Percentiles rank a stretch among this genome's conserved stretches.
Conservation (phyloP, 1,140 invertebrate genomes). For the Drosophila albomicans region DNA sequence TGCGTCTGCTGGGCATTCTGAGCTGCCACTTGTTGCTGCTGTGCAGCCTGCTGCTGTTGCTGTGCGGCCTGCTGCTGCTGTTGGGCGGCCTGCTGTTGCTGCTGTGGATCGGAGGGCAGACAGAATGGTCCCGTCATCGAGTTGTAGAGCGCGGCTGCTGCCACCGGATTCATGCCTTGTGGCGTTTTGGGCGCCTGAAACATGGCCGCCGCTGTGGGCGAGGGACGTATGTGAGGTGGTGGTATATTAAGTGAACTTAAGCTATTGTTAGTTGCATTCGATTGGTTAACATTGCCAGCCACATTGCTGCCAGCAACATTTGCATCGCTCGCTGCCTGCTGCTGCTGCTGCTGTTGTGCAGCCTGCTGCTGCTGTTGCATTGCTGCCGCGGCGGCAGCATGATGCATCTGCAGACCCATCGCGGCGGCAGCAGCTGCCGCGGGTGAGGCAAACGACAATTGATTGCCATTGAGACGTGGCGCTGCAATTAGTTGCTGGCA, state of each 20-base stretch:
- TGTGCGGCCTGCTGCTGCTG: constrained; percentile 75
- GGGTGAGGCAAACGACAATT: constrained; percentile 79
- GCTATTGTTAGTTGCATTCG: constrained; percentile 80
- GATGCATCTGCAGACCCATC: constrained; percentile 83
- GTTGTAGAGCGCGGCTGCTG: constrained; percentile 88
- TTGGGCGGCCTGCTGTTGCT: constrained; percentile 62
- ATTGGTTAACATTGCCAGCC: constrained; percentile 58
- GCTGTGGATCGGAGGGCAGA: constrained; percentile 85
- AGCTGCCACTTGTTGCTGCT: constrained; percentile 83
- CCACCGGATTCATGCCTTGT: constrained; percentile 88
- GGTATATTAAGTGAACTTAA: constrained; percentile 86
- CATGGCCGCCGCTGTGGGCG: constrained; percentile 89
- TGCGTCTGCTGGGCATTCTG: constrained; percentile 86
- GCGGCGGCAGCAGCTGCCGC: constrained; percentile 82
- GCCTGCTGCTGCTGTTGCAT: constrained; percentile 71
- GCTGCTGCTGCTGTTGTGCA: constrained; percentile 42
- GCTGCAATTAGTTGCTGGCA: constrained; percentile 81
- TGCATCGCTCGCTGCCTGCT: constrained; percentile 45
- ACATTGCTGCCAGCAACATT: constrained; percentile 51
- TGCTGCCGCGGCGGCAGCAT: constrained; percentile 80
- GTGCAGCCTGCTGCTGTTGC: constrained; percentile 86
- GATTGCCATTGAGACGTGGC: constrained; percentile 78
- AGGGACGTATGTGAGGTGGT: constrained; percentile 89
- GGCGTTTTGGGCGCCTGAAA: constrained; percentile 92
- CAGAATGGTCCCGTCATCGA: constrained; percentile 88